Base-by-base conservation (phyloP, 2,113 vertebrate genomes). In the Hystrix brachyura region DNA sequence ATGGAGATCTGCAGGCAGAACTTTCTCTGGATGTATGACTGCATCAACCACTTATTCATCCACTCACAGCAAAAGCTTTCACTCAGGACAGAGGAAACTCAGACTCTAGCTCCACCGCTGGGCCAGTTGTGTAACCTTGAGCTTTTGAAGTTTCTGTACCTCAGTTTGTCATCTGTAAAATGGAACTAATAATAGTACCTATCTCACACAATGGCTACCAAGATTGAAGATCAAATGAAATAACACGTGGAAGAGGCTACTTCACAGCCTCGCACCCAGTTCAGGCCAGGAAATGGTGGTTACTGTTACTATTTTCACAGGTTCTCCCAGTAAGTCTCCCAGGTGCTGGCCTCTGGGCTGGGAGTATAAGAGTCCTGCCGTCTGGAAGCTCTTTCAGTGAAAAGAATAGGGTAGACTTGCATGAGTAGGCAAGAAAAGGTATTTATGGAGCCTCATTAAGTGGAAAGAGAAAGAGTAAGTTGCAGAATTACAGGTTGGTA, bases 141-240 rank as follows among this genome's bases (percentile, higher is more conserved):
- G 48, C 57, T 89, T 95, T 89, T 25, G 65, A 96, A 67, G 46
- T 80, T 29, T 97, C 94, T 72, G 46, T 55, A 74, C 25, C 92
- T 93, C 86, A 84, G 34, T 91, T 80, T 97, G 34, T 88, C 87
- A 91, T 78, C 87, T 93, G n/a, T 46, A 94, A 95, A 89, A 60
- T 83, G 65, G 72, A 13, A 79, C 43, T 86, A 79, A 64, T 72
- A 78, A 72, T 38, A 51, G 80, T 74, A 78, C 60, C 80, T 79
- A 29, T 55, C 32, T 93, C 89, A 84, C 17, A n/a, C 2, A 14
- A n/a, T 55, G 65, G 51, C 55, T 78, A 9, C 74, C 74, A 32
- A 78, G 72, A 48, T 93, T 76, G 4, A 87, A 10, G 23, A 88
- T 62, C 64, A 53, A 94, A 82, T 74, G 62, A 92, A 38, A 53